Percentiles rank a stretch among this genome's conserved stretches.
phyloP scores from a whole-genome alignment of 2,888 invertebrate genomes.

The Steinernema carpocapsae region DNA sequence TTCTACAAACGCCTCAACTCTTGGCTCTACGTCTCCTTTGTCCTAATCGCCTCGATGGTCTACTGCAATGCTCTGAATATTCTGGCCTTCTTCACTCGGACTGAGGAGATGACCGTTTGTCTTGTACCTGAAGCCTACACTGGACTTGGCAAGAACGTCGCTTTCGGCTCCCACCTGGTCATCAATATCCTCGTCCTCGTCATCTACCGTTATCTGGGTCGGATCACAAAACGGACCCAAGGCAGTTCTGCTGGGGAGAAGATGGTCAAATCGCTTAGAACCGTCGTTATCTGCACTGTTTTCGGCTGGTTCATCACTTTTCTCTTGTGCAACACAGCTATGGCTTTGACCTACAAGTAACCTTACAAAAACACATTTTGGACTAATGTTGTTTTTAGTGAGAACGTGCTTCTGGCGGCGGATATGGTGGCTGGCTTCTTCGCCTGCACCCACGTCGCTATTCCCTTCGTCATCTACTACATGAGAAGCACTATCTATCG shows the following conservation, averaged over 20 bases:
- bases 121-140: constrained; percentile 4
- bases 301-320: constrained; percentile 14
- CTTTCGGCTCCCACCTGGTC: not conserved
- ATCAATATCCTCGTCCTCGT: not conserved
- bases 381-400: no score
- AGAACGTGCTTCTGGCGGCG: constrained; percentile 9
- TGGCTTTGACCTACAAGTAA: not conserved
- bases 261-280: not conserved
- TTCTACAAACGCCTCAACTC: constrained; percentile 4
- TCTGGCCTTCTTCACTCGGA: not conserved
- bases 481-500: not conserved
- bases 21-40: not conserved
- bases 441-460: constrained; percentile 6
- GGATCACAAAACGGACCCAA: not conserved
- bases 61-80: not conserved
- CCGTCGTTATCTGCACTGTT: not conserved
- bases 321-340: not conserved
- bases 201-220: not conserved
- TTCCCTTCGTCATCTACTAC: constrained; percentile 29
- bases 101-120: not conserved
- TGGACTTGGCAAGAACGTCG: constrained; percentile 6
- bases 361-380: no score
- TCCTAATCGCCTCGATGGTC: not conserved
- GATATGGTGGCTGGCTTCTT: constrained; percentile 32
- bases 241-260: not conserved